Conservation (phyloP, 1,140 invertebrate genomes). For the Neodiprion pinetum region DNA sequence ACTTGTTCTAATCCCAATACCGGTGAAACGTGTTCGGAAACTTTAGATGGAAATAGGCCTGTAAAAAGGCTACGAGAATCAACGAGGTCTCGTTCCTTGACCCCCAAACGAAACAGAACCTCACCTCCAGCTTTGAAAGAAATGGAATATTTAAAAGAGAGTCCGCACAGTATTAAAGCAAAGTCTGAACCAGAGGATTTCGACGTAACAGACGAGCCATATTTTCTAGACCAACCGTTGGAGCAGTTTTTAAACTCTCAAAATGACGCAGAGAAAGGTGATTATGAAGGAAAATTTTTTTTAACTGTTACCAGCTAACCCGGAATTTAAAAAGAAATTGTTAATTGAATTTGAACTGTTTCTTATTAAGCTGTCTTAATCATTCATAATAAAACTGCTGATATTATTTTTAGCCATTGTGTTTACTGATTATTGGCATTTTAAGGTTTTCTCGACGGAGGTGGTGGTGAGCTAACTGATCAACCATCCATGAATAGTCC, state of each 20-base stretch:
- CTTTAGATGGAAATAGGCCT: not conserved
- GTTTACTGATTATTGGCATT: no score
- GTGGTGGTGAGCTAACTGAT: not conserved
- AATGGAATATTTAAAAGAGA: not conserved
- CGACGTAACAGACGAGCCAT: not conserved
- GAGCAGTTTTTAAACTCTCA: not conserved
- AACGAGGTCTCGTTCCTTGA: not conserved
- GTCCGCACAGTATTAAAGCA: not conserved
- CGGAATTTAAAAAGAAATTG: no score
- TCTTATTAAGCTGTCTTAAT: no score
- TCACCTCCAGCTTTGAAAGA: slow-evolving; percentile 14
- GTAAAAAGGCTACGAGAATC: slow-evolving; percentile 10
- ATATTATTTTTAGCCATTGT: no score
- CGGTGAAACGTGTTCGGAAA: not conserved
- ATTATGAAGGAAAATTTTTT: not conserved
- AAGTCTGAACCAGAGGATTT: not conserved
- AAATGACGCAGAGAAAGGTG: not conserved
- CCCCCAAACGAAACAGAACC: slow-evolving; percentile 5
- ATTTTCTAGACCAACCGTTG: not conserved
- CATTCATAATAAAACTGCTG: no score
- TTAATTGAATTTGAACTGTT: no score
- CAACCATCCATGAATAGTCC: not conserved
- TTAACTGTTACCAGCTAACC: not conserved
- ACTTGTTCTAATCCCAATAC: slow-evolving; percentile 1
- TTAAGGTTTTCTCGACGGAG: no score